phyloP scores from a whole-genome alignment of 2,888 invertebrate genomes.

The Drosophila kambysellisi region DNA sequence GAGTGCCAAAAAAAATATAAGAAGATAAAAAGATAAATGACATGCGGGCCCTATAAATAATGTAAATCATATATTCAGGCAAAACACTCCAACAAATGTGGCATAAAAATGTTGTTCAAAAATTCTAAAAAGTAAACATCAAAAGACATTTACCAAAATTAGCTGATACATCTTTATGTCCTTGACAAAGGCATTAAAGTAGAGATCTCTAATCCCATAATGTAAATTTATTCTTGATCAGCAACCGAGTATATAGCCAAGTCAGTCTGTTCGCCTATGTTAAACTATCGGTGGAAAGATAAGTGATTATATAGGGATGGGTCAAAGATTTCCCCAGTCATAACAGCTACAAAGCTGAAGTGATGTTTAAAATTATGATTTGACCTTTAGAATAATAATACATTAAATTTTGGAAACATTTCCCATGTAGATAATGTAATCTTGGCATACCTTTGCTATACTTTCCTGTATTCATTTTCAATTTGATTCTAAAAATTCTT shows the following conservation, averaged over 20 bases:
- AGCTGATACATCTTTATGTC: neutral
- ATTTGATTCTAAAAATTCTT: neutral
- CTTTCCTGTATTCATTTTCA: conserved; percentile 2
- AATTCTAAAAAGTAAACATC: neutral
- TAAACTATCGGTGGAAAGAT: neutral
- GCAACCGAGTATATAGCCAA: neutral
- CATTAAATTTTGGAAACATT: neutral
- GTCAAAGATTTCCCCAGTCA: neutral
- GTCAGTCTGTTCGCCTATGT: rapidly evolving
- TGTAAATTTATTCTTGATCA: neutral
- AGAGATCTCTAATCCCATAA: too few relatives aligned
- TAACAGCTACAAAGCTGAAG: rapidly evolving
- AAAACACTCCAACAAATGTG: neutral
- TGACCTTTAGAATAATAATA: neutral
- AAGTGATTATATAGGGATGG: neutral
- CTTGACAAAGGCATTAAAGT: neutral
- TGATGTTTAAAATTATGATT: neutral
- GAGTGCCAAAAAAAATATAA: conserved; percentile 7
- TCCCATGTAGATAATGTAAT: neutral
- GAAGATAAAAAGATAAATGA: conserved; percentile 11
- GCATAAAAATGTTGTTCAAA: neutral
- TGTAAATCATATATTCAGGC: conserved; percentile 4
- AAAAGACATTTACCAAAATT: conserved; percentile 8
- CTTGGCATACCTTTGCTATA: neutral
- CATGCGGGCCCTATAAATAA: conserved; percentile 34